phyloP scores from a whole-genome alignment of 2,888 invertebrate species.

The Synergus gifuensis region DNA sequence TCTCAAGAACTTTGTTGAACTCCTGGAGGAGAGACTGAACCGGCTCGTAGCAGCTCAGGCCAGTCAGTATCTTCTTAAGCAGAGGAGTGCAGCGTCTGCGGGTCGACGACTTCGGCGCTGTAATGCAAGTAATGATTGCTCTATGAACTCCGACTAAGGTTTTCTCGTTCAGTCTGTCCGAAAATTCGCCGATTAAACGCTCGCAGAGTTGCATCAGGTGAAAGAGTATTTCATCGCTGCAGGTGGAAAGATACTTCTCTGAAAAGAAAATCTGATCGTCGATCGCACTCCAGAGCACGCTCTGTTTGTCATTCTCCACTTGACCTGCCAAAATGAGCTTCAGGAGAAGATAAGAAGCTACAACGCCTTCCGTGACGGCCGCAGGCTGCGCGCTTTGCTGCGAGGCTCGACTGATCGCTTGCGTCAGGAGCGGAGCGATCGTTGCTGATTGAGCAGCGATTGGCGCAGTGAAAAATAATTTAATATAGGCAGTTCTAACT shows the following conservation, averaged over 20 bases:
- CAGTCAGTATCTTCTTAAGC: slow-evolving; percentile 82
- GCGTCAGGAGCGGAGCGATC: slow-evolving; percentile 83
- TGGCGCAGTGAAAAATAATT: slow-evolving; percentile 80
- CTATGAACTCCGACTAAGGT: slow-evolving; percentile 83
- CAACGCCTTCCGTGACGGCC: slow-evolving; percentile 86
- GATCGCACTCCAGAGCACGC: slow-evolving; percentile 84
- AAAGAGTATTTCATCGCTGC: slow-evolving; percentile 85
- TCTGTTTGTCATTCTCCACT: slow-evolving; percentile 79
- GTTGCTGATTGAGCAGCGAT: slow-evolving; percentile 61
- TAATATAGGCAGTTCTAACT: slow-evolving; percentile 89
- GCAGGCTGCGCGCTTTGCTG: slow-evolving; percentile 86
- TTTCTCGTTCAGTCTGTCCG: slow-evolving; percentile 83
- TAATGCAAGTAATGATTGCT: slow-evolving; percentile 85
- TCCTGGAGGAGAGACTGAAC: slow-evolving; percentile 84
- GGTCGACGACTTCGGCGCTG: slow-evolving; percentile 82
- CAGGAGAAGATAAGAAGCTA: slow-evolving; percentile 84
- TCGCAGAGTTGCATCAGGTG: slow-evolving; percentile 88
- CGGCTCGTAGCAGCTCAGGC: slow-evolving; percentile 81
- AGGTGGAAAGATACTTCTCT: slow-evolving; percentile 87
- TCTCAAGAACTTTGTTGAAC: slow-evolving; percentile 83
- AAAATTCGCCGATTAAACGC: slow-evolving; percentile 85
- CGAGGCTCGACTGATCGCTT: slow-evolving; percentile 87
- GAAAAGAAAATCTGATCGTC: slow-evolving; percentile 90
- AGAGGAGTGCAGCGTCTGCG: slow-evolving; percentile 82
- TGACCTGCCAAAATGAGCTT: slow-evolving; percentile 80